A percentile compares a stretch with the other conserved stretches of the same genome.
Conservation (phyloP, 2,113 vertebrate genomes). For the Pionites leucogaster region DNA sequence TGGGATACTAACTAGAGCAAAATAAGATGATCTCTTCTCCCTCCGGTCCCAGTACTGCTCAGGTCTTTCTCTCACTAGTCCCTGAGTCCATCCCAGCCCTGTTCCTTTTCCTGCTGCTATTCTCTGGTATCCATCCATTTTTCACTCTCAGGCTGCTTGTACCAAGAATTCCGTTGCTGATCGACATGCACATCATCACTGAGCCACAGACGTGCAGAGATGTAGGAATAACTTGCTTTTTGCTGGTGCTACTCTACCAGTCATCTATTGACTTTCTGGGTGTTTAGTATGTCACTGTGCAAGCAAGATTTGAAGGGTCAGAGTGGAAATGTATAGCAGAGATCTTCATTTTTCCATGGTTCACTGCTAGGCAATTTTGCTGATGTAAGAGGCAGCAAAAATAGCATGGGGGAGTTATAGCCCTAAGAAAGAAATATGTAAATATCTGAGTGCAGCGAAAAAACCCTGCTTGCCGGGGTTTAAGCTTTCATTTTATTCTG, state of each 20-base stretch:
- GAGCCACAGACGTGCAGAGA: fast-evolving
- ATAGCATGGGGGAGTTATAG: not conserved
- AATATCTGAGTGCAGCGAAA: not conserved
- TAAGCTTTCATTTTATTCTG: not conserved
- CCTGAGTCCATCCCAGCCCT: not conserved
- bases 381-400: constrained; percentile 4
- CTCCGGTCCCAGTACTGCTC: not conserved
- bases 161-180: fast-evolving
- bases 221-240: not conserved
- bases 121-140: fast-evolving
- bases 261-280: not conserved
- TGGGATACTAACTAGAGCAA: no score
- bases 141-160: fast-evolving
- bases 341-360: not conserved
- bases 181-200: fast-evolving
- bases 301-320: not conserved
- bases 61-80: not conserved
- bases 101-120: fast-evolving
- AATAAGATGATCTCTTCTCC: not conserved
- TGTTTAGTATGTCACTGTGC: not conserved
- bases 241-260: not conserved
- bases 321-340: not conserved
- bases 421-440: constrained; percentile 31
- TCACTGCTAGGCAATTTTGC: fast-evolving
- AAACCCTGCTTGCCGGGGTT: not conserved